Base-by-base conservation (phyloP, 2,797 vertebrate species). In the Pristis pectinata region DNA sequence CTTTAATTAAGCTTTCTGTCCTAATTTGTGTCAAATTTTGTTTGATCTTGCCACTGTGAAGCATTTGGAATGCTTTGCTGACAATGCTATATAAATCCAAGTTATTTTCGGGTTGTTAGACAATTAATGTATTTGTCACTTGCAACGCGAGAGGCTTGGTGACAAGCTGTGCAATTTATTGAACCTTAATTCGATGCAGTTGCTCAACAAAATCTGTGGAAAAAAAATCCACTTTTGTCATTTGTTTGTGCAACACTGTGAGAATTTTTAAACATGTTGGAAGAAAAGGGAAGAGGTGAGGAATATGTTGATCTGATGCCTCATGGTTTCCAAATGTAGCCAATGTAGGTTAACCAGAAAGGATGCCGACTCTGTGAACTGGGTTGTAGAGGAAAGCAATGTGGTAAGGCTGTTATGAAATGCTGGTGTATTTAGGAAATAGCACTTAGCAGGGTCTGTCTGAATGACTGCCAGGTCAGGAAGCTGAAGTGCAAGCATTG, bases 291-390 rank as follows among this genome's bases (percentile, higher is more conserved):
- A 74, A 13, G 92, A 70, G 67, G 70, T 49, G 92, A 74, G 37
- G 70, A 70, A 49, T 94, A 44, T 94, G 92, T 94, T 74, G 92
- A 94, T 94, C 44, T 72, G 67, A 56, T 98, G 98, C 98, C 98
- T 98, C 98, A 98, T 98, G 98, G 97, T 97, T 98, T 97, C 98
- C 98, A 97, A 98, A 98, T 98, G 97, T 96, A 97, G 98, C 97
- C 98, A 98, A 97, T 97, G 97, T 97, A 97, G 97, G 98, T 98
- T 97, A 97, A 97, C 97, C 97, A 97, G 59, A 96, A 97, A 97
- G 97, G 97, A 97, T 97, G 96, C 97, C 97, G 97, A 97, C 96
- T 97, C 97, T 97, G 97, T 97, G 97, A 97, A 97, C 97, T 97
- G 96, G 97, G 97, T 97, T 97, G 97, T 97, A 97, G 98, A 97